phyloP scores from a whole-genome alignment of 2,888 invertebrate genomes.

The Lasioglossum oenotherae region DNA sequence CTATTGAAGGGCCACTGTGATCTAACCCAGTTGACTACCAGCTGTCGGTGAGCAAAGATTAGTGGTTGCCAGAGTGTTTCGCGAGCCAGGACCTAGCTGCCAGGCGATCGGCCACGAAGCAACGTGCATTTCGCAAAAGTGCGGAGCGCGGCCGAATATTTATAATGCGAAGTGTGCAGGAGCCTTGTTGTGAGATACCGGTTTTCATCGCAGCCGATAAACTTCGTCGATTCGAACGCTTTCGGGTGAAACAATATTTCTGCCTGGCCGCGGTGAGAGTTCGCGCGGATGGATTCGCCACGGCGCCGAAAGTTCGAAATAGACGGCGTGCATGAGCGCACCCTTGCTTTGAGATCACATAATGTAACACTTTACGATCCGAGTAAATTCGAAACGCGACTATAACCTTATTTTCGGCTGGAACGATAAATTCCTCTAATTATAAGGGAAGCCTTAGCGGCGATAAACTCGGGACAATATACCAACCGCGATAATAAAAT shows the following conservation, averaged over 20 bases:
- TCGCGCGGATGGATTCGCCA: background rate
- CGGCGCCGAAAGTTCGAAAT: constrained; percentile 44
- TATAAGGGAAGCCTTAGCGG: constrained; percentile 22
- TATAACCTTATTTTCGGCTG: constrained; percentile 44
- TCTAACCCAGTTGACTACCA: background rate
- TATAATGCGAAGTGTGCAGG: constrained; percentile 40
- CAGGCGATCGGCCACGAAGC: too few species aligned
- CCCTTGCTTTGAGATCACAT: constrained; percentile 47
- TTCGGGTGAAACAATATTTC: constrained; percentile 48
- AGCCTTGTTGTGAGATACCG: constrained; percentile 22
- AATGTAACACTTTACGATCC: constrained; percentile 49
- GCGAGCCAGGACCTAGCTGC: constrained; percentile 2
- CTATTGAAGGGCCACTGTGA: background rate
- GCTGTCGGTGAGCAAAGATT: background rate
- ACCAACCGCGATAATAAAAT: constrained; percentile 24
- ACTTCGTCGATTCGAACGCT: constrained; percentile 40
- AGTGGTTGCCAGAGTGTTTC: background rate
- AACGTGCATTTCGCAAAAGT: background rate
- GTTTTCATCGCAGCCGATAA: constrained; percentile 33
- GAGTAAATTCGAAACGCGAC: constrained; percentile 42
- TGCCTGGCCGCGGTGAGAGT: constrained; percentile 13
- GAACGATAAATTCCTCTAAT: constrained; percentile 38
- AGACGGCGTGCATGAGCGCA: constrained; percentile 34
- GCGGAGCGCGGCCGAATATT: constrained; percentile 17
- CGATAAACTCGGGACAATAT: constrained; percentile 36